These are phyloP conservation scores for Petrolisthes cinctipes DNA, from an alignment of 2,888 invertebrate genomes.

Conservation along the genomic window DNA sequence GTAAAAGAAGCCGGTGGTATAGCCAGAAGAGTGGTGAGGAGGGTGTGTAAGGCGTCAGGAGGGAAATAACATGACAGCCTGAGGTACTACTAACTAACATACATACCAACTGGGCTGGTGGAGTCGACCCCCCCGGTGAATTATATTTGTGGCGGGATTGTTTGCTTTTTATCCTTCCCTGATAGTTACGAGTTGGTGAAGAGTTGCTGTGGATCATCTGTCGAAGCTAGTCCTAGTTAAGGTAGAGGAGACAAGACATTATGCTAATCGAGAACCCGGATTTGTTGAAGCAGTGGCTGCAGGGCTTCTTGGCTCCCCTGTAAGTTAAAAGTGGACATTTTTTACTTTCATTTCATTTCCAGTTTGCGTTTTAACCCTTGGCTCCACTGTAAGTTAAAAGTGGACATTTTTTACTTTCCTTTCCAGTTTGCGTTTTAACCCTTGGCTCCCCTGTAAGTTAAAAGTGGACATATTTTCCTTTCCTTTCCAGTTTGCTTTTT, in stretches of 20 bases:
- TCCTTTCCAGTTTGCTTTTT: not conserved
- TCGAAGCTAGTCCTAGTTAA: no score
- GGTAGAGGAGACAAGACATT: not conserved
- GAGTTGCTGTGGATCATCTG: no score
- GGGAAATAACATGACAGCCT: not conserved
- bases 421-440: no score
- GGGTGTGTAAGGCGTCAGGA: not conserved
- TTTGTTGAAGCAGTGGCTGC: slow-evolving; percentile 57
- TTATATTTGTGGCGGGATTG: not conserved
- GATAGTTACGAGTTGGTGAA: no score
- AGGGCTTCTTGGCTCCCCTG: slow-evolving; percentile 57
- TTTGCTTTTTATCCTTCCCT: not conserved
- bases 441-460: no score
- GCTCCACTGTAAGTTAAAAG: no score
- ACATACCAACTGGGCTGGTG: no score
- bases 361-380: not conserved
- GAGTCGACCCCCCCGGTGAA: not conserved
- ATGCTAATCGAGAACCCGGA: slow-evolving; percentile 63
- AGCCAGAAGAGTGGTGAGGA: no score
- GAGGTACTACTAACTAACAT: not conserved
- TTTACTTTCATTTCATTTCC: not conserved
- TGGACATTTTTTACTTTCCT: no score
- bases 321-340: slow-evolving; percentile 38
- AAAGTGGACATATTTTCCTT: not conserved
- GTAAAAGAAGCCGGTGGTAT: not conserved